A percentile compares a stretch with the other conserved stretches of the same genome.
phyloP scores from a whole-genome alignment of 2,113 vertebrate species.

The Grantiella picta region DNA sequence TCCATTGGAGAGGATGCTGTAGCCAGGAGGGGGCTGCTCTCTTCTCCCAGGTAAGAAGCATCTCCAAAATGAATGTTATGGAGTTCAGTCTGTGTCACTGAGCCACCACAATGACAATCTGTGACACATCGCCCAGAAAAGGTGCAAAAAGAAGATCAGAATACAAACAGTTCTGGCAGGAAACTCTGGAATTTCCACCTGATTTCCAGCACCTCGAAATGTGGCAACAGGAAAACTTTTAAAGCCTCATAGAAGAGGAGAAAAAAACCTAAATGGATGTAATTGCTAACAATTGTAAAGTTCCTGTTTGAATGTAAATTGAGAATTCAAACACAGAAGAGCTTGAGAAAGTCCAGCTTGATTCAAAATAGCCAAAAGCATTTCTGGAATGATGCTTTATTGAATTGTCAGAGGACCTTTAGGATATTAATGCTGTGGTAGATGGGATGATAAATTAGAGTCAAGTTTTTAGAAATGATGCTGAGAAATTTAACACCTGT shows the following conservation, averaged over 20 bases:
- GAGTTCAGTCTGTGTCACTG: not conserved
- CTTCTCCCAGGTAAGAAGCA: not conserved
- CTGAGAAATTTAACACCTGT: not conserved
- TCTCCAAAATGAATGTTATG: not conserved
- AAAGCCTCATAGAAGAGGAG: not conserved
- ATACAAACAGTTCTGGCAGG: not conserved
- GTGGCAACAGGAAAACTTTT: not conserved
- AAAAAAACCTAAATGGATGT: not conserved
- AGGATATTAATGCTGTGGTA: not conserved
- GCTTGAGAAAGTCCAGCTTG: not conserved
- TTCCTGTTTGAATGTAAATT: not conserved
- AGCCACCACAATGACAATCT: not conserved
- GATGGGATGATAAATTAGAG: not conserved
- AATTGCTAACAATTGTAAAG: not conserved
- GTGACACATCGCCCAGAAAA: not conserved
- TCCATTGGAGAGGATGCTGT: not conserved
- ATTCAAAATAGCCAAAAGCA: constrained; percentile 27
- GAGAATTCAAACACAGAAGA: not conserved
- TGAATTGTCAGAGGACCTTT: constrained; percentile 39
- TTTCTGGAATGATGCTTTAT: not conserved
- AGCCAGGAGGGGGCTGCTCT: not conserved
- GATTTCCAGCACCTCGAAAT: not conserved
- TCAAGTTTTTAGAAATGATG: not conserved
- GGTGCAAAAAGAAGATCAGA: not conserved
- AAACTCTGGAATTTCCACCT: not conserved